Conservation (phyloP, 1,140 invertebrate species). For the Aricia agestis region DNA sequence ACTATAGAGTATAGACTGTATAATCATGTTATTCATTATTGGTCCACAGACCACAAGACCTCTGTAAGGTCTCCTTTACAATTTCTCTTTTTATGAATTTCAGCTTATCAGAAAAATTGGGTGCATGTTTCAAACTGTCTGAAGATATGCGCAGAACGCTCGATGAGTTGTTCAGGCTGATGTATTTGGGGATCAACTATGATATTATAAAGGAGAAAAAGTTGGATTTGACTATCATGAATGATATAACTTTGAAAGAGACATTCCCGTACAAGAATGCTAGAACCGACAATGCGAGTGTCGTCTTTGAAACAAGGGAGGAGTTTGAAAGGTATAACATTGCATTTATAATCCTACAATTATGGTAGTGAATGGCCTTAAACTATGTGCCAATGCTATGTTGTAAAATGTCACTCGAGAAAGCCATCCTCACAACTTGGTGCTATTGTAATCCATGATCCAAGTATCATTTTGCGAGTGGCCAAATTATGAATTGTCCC, state of each 20-base stretch:
- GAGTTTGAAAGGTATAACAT: constrained; percentile 47
- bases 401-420: too few relatives aligned
- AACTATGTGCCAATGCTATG: too few relatives aligned
- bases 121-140: constrained; percentile 48
- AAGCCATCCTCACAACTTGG: too few relatives aligned
- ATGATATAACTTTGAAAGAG: constrained; percentile 49
- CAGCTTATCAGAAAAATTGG: constrained; percentile 46
- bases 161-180: constrained; percentile 47
- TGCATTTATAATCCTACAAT: background rate
- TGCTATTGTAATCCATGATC: too few relatives aligned
- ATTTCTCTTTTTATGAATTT: too few relatives aligned
- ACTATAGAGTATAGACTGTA: too few relatives aligned
- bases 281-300: constrained; percentile 50
- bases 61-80: too few relatives aligned
- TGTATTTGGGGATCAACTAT: constrained; percentile 57
- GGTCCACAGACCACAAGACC: too few relatives aligned
- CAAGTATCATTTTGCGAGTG: too few relatives aligned
- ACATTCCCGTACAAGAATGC: constrained; percentile 48
- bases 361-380: too few relatives aligned
- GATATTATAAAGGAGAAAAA: constrained; percentile 49
- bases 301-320: constrained; percentile 46
- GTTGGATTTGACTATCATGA: constrained; percentile 46
- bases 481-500: too few relatives aligned
- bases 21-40: too few relatives aligned
- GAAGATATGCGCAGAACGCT: constrained; percentile 39